These are phyloP conservation scores for Astropecten irregularis DNA, from an alignment of 53 echinoderm and acorn worm genomes.

Conservation along the genomic window DNA sequence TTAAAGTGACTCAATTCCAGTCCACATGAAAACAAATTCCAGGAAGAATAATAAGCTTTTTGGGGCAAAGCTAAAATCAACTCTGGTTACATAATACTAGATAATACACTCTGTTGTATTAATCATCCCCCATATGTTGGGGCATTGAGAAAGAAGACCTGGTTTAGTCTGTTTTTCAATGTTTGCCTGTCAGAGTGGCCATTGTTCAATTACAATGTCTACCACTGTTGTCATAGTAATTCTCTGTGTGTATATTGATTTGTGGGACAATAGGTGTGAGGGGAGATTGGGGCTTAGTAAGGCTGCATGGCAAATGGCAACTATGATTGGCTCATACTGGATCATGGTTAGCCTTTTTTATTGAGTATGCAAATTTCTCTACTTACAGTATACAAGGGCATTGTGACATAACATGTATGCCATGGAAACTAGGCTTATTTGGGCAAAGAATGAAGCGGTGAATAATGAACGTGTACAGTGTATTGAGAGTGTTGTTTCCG, in stretches of 20 bases:
- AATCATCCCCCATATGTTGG: constrained; percentile 18
- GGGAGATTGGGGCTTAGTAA: background rate
- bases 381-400: background rate
- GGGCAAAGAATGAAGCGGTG: constrained; percentile 47
- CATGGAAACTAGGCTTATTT: constrained; percentile 38
- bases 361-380: constrained; percentile 50
- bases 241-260: constrained; percentile 51
- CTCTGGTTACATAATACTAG: constrained; percentile 50
- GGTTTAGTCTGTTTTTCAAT: constrained; percentile 6
- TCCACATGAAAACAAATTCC: background rate
- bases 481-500: background rate
- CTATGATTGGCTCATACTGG: constrained; percentile 12
- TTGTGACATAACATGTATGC: constrained; percentile 31
- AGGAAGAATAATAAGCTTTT: constrained; percentile 27
- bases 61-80: constrained; percentile 53
- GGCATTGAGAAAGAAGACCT: background rate
- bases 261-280: constrained; percentile 35
- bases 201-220: constrained; percentile 45
- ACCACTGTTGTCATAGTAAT: constrained; percentile 57
- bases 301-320: background rate
- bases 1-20: background rate
- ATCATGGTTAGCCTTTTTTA: constrained; percentile 7
- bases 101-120: constrained; percentile 39
- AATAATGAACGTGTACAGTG: background rate
- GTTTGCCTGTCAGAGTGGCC: background rate